Base-by-base conservation (phyloP, 2,797 vertebrate species). In the Cryptoprocta ferox region DNA sequence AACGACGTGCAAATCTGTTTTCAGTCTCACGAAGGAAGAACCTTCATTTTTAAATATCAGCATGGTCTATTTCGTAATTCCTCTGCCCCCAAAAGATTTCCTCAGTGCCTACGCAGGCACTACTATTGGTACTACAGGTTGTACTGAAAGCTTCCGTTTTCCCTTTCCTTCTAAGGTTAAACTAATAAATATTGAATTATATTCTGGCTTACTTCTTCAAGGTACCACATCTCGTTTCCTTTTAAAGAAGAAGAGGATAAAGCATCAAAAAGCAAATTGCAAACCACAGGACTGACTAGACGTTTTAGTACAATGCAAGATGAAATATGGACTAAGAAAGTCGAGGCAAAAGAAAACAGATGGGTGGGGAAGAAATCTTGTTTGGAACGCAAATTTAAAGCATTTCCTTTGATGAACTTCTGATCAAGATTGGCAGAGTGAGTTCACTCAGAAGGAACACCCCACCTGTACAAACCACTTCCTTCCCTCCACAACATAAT, bases 311-410 rank as follows among this genome's bases (percentile, higher is more conserved):
- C 21, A 11, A 73, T 32, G 30, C 5, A 70, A 71, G 30, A 87
- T 32, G 63, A 84, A 76, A 84, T 32, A 56, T 4, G 42, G n/a
- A 15, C 2, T 87, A 42, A 76, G 85, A 50, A 59, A 78, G 18
- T 19, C 21, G 45, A 92, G 59, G 79, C 48, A 63, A 92, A 53
- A 81, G 45, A 68, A 89, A 76, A 24, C 18, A 35, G 2, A 32
- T 24, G 37, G 28, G 28, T 32, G 18, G 39, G 78, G 39, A n/a
- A 56, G 30, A 35, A 39, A 39, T 79, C 37, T 85, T 56, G 35
- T 85, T 82, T 79, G n/a, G 59, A 95, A 95, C 28, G 73, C 10
- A 82, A 73, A 96, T 79, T 73, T 50, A 84, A 90, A 65, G 63
- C 11, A 42, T 56, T 81, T 50, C 37, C 21, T 89, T 39, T 26